These are phyloP conservation scores for Pteronotus mesoamericanus DNA, from an alignment of 2,797 vertebrate species.

Conservation along the genomic window DNA sequence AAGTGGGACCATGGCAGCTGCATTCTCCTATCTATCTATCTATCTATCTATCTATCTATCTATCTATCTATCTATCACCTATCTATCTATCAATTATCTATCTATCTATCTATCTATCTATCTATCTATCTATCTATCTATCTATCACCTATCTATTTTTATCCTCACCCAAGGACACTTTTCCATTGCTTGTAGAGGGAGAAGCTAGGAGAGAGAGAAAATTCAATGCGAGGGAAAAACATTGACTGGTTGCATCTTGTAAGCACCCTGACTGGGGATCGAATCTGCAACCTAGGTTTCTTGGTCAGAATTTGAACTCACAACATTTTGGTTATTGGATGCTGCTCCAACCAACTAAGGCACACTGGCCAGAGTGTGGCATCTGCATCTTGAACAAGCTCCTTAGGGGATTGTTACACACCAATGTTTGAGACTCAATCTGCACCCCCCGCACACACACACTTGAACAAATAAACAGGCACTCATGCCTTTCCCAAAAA, in stretches of 20 bases:
- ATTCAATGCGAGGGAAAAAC: not conserved
- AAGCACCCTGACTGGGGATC: not conserved
- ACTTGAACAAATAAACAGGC: not conserved
- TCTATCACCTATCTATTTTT: not conserved
- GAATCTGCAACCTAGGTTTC: too few relatives aligned
- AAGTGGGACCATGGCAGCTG: not conserved
- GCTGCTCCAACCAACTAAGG: not conserved
- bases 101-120: too few relatives aligned
- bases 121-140: too few relatives aligned
- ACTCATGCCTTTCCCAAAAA: not conserved
- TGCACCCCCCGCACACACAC: not conserved
- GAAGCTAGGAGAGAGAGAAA: not conserved
- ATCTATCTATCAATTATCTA: too few relatives aligned
- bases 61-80: too few relatives aligned
- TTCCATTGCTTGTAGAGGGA: not conserved
- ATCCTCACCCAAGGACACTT: too few relatives aligned
- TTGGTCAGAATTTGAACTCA: not conserved
- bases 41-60: too few relatives aligned
- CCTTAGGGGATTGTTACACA: not conserved
- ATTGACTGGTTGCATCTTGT: not conserved
- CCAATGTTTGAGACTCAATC: not conserved
- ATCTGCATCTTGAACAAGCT: not conserved
- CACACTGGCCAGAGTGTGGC: too few relatives aligned
- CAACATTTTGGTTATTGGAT: not conserved
- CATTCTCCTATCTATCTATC: not conserved